Conservation (phyloP, 2,797 vertebrate genomes). For the Scomberomorus guttatus region DNA sequence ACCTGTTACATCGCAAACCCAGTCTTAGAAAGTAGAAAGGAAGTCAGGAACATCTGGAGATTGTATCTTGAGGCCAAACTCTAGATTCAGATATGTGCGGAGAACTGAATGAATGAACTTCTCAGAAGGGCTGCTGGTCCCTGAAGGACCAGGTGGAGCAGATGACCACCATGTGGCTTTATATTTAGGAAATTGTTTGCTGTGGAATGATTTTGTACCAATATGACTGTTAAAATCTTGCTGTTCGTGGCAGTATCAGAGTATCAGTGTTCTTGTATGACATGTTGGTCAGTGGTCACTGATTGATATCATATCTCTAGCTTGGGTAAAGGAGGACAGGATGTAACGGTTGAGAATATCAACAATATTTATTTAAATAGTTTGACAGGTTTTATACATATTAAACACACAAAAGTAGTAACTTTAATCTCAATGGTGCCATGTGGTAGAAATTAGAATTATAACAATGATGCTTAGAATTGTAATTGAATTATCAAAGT, state of each 20-base stretch:
- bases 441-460: conserved; percentile 67
- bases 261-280: neutral
- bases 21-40: conserved; percentile 35
- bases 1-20: conserved; percentile 28
- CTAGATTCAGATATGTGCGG: conserved; percentile 68
- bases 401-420: conserved; percentile 73
- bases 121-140: conserved; percentile 69
- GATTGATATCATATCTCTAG: neutral
- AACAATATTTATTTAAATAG: conserved; percentile 80
- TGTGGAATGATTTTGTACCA: conserved; percentile 27
- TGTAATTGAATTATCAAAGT: conserved; percentile 68
- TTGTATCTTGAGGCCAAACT: conserved; percentile 60
- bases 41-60: conserved; percentile 76
- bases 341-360: conserved; percentile 58
- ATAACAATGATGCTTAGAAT: conserved; percentile 66
- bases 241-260: neutral
- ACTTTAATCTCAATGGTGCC: conserved; percentile 62
- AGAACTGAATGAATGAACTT: conserved; percentile 65
- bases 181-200: conserved; percentile 38
- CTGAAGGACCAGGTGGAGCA: conserved; percentile 38
- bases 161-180: conserved; percentile 46
- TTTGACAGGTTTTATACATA: conserved; percentile 72
- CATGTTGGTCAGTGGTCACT: neutral
- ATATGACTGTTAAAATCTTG: conserved; percentile 13
- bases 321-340: conserved; percentile 41